A percentile compares a stretch with the other conserved stretches of the same genome.
phyloP scores from a whole-genome alignment of 2,888 invertebrate species.

The Furcula furcula region DNA sequence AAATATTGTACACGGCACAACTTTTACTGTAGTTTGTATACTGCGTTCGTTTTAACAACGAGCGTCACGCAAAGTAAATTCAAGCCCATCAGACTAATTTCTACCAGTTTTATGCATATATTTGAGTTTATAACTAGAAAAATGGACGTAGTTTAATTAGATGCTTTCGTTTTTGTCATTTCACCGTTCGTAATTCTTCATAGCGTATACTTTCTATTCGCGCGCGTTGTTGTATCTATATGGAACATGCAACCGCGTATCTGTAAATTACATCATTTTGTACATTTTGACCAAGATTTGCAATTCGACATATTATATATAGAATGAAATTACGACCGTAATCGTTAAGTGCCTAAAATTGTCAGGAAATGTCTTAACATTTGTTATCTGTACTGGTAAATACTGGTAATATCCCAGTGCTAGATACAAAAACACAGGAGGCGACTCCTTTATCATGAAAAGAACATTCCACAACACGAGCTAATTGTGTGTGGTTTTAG shows the following conservation, averaged over 20 bases:
- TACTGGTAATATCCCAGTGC: too few species aligned
- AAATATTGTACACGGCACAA: conserved; percentile 14
- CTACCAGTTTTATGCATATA: conserved; percentile 33
- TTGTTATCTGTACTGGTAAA: too few species aligned
- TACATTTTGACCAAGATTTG: too few species aligned
- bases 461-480: too few species aligned
- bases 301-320: too few species aligned
- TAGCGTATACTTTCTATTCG: conserved; percentile 21
- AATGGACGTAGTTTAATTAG: conserved; percentile 46
- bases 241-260: not conserved
- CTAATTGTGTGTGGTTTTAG: too few species aligned
- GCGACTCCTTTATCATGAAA: too few species aligned
- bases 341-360: too few species aligned
- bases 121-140: conserved; percentile 42
- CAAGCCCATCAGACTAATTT: conserved; percentile 27
- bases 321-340: too few species aligned
- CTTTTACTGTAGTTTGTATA: conserved; percentile 21
- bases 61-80: conserved; percentile 35
- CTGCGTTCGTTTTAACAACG: conserved; percentile 2
- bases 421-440: too few species aligned
- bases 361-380: too few species aligned
- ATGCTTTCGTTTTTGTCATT: conserved; percentile 47
- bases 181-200: conserved; percentile 26
- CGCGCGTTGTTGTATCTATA: conserved; percentile 5
- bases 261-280: too few species aligned